A percentile compares a stretch with the other conserved stretches of the same genome.
Conservation (phyloP, 2,113 vertebrate genomes). For the Pterocles gutturalis region DNA sequence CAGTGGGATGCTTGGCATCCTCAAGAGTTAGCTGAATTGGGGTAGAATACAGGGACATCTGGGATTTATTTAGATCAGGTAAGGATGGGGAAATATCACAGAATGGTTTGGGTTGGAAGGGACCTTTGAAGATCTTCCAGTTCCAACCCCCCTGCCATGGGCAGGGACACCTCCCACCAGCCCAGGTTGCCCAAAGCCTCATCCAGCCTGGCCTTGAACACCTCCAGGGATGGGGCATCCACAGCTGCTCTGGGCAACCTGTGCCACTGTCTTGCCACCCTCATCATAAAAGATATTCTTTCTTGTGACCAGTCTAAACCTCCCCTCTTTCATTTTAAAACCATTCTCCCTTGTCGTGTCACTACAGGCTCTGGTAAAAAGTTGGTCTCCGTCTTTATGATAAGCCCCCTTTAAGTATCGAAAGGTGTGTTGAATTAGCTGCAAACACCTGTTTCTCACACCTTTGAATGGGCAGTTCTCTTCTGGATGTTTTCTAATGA, state of each 20-base stretch:
- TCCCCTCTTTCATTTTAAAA: not conserved
- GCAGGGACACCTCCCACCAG: not conserved
- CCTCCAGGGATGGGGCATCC: not conserved
- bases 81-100: not conserved
- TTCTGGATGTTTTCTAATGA: not conserved
- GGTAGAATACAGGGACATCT: not conserved
- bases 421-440: not conserved
- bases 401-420: not conserved
- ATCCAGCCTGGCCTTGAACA: not conserved
- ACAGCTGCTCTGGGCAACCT: not conserved
- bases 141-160: fast-evolving
- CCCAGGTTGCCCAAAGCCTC: not conserved
- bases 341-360: not conserved
- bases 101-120: not conserved
- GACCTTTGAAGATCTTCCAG: not conserved
- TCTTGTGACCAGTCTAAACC: no score
- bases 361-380: not conserved
- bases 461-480: not conserved
- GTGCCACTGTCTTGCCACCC: not conserved
- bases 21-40: not conserved
- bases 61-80: not conserved
- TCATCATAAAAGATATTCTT: no score
- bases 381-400: not conserved
- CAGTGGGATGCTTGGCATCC: not conserved
- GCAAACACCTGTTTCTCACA: not conserved